A percentile compares a stretch with the other conserved stretches of the same genome.
phyloP scores from a whole-genome alignment of 2,113 vertebrate genomes.

The Chelonoidis abingdonii region DNA sequence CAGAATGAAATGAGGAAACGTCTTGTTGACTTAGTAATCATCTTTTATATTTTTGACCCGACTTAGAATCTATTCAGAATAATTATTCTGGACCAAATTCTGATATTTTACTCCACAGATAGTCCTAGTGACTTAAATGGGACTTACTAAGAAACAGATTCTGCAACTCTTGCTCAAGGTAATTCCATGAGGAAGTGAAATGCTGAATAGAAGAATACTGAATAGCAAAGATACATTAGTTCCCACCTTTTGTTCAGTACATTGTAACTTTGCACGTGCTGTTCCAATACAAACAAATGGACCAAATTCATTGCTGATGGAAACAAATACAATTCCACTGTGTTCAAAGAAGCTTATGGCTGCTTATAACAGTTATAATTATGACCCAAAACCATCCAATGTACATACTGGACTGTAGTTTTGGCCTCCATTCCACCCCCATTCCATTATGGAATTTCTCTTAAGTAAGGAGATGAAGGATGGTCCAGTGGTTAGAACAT shows the following conservation, averaged over 20 bases:
- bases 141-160: not conserved
- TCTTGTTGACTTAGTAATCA: not conserved
- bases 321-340: fast-evolving
- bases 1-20: not conserved
- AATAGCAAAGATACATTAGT: not conserved
- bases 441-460: not conserved
- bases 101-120: fast-evolving
- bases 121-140: not conserved
- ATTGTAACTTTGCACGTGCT: fast-evolving
- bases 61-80: not conserved
- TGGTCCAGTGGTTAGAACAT: not conserved
- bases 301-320: not conserved
- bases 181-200: not conserved
- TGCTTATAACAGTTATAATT: not conserved
- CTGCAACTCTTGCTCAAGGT: not conserved
- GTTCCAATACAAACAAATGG: fast-evolving
- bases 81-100: not conserved
- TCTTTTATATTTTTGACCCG: not conserved
- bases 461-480: not conserved
- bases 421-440: not conserved
- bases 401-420: not conserved
- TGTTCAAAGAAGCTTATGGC: fast-evolving
- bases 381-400: not conserved
- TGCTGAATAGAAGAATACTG: not conserved
- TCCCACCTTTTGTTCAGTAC: not conserved